Evolutionary conservation across 2,113 vertebrate species (phyloP).

Genomic region (Dromaius novaehollandiae): DNA sequence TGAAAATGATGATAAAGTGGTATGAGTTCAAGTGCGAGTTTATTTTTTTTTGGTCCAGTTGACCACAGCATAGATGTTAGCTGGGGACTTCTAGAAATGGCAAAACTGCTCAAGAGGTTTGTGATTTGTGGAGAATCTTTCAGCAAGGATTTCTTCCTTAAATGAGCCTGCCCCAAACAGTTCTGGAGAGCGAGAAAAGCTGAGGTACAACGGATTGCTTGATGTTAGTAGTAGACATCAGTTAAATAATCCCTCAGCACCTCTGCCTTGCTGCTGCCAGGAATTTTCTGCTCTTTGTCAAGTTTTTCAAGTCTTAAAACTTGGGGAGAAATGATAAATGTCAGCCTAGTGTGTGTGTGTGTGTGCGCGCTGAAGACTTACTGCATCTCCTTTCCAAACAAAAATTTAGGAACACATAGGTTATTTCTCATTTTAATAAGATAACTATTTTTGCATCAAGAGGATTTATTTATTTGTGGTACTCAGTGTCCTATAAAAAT

Average conservation of each 20-base stretch:
- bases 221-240: neutral
- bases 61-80: neutral
- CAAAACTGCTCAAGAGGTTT: neutral
- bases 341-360: neutral
- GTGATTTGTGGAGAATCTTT: neutral
- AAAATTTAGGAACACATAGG: neutral
- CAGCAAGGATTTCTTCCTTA: neutral
- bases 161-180: neutral
- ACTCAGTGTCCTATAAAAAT: neutral
- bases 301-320: neutral
- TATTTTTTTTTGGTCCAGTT: neutral
- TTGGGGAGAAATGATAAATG: neutral
- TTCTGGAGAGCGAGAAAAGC: neutral
- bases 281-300: neutral
- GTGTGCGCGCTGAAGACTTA: neutral
- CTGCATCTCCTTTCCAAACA: neutral
- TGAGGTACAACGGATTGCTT: neutral
- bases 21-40: neutral
- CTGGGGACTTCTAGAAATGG: neutral
- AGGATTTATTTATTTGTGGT: constrained; percentile 56
- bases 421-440: constrained; percentile 34
- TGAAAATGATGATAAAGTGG: neutral
- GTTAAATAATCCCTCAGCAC: neutral
- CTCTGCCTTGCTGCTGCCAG: neutral
- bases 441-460: constrained; percentile 60